phyloP scores from a whole-genome alignment of 1,140 invertebrate genomes.

The Drosophila busckii region DNA sequence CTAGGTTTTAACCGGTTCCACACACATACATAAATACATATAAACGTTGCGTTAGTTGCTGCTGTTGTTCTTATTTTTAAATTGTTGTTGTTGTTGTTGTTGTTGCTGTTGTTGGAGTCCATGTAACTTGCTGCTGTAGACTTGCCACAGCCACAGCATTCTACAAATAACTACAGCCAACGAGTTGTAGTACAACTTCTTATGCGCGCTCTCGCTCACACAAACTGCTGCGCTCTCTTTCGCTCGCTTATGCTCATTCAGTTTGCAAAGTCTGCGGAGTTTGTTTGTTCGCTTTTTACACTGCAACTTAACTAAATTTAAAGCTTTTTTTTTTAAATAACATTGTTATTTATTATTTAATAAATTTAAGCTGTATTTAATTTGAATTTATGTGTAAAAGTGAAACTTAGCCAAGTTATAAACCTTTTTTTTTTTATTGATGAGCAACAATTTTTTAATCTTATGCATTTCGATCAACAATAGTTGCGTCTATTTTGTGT shows the following conservation, averaged over 20 bases:
- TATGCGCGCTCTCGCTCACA: constrained; percentile 40
- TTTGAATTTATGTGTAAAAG: too few species aligned
- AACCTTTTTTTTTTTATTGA: too few species aligned
- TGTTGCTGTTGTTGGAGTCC: constrained; percentile 20
- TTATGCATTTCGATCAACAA: too few species aligned
- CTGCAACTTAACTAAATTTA: too few species aligned
- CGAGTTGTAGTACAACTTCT: constrained; percentile 70
- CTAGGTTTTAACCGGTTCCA: constrained; percentile 58
- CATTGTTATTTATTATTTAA: too few species aligned
- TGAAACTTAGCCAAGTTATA: too few species aligned
- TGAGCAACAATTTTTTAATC: too few species aligned
- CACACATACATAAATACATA: too few species aligned
- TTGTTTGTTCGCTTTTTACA: too few species aligned
- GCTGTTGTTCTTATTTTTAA: constrained; percentile 25
- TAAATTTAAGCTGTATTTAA: too few species aligned
- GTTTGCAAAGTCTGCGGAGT: too few species aligned
- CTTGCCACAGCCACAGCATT: constrained; percentile 45
- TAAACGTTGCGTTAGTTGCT: constrained; percentile 59
- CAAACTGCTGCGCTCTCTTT: constrained; percentile 37
- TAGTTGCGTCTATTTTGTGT: background rate
- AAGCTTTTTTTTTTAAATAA: too few species aligned
- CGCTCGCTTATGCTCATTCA: constrained; percentile 4
- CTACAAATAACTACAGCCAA: constrained; percentile 70
- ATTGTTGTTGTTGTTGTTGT: constrained; percentile 15
- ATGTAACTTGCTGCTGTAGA: constrained; percentile 30